Conservation (phyloP, 2,888 invertebrate genomes). For the Bugulina stolonifera region DNA sequence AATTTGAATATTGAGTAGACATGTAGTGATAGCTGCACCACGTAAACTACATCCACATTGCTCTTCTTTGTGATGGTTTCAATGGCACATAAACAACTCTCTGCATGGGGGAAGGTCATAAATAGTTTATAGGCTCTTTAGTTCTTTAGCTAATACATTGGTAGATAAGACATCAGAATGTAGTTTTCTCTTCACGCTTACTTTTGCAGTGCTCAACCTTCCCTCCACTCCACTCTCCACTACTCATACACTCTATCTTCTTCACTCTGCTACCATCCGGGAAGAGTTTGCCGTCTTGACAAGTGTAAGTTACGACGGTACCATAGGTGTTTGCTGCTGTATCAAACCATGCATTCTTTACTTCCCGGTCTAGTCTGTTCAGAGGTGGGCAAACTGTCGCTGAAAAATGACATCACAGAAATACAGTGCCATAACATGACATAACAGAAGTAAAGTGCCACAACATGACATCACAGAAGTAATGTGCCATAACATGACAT, state of each 20-base stretch:
- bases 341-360: constrained; percentile 13
- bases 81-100: not conserved
- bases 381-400: not conserved
- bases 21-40: no score
- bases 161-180: no score
- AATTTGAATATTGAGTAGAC: no score
- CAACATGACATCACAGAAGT: no score
- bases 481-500: no score
- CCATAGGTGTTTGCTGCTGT: not conserved
- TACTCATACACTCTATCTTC: not conserved
- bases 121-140: no score
- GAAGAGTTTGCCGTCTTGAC: not conserved
- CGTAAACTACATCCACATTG: not conserved
- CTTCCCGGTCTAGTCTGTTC: not conserved
- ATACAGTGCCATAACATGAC: no score
- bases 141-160: no score
- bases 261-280: constrained; percentile 9
- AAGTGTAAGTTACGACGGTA: not conserved
- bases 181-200: no score
- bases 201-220: no score
- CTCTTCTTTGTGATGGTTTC: not conserved
- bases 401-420: not conserved
- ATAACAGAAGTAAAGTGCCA: no score
- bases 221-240: not conserved
- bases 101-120: no score